Evolutionary conservation across 2,797 vertebrate species (phyloP), one percentile per base, ranked within the genome.

Genomic region (Danio choprae): DNA sequence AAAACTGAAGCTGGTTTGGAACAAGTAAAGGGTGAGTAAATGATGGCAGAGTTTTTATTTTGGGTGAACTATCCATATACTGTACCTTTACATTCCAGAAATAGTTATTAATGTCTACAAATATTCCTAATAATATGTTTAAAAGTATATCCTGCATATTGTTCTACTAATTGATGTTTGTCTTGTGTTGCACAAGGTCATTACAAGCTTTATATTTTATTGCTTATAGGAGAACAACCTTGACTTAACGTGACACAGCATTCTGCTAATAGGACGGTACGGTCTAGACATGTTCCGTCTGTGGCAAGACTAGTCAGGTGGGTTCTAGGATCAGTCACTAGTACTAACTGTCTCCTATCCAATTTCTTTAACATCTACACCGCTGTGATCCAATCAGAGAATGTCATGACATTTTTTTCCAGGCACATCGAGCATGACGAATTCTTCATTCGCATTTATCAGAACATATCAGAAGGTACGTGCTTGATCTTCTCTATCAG

Each of bases 371-470:
- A 44, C 60, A 59, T 59, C 41, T 12, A 46, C 15, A 74, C n/a
- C 38, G 40, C 48, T 75, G 46, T 55, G 74, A 76, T 65, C 60
- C 74, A 76, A 70, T 46, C 55, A 70, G 51, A 58, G 62, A 68
- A 67, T 48, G 43, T 50, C 55, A 43, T 51, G 43, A 48, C 40
- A 48, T 46, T 60, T 44, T 48, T 59, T 58, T 41, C 29, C 36
- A 29, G 53, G 40, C 53, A 44, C 40, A 58, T 72, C 69, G 44
- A 29, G 70, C 70, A 58, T 72, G 53, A 46, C 67, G 29, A 70
- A 58, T 60, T 51, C 64, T 60, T 70, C n/a, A 41, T 78, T 69
- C 65, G 50, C 62, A 59, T 44, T 59, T 74, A 77, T 55, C 18
- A 36, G 29, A 70, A 60, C 65, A 44, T 46, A 68, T 77, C 40